These are phyloP conservation scores for Apteryx mantelli DNA, from an alignment of 2,113 vertebrate species.

Conservation along the genomic window DNA sequence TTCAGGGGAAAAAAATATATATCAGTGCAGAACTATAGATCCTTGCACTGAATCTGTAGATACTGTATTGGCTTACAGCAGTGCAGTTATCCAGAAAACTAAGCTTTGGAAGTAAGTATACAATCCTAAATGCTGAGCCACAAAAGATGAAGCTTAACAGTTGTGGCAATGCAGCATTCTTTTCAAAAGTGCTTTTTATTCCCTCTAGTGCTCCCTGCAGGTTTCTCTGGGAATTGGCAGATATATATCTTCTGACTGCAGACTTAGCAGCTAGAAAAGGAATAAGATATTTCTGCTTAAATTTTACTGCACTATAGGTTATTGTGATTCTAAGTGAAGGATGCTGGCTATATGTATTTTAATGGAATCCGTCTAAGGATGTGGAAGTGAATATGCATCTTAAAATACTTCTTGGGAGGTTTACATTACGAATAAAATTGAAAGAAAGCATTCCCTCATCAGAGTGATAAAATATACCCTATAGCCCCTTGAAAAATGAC, in stretches of 20 bases:
- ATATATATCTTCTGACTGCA: background rate
- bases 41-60: accelerated
- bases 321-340: background rate
- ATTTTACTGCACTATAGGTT: background rate
- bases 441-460: background rate
- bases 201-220: constrained; percentile 24
- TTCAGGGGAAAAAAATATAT: background rate
- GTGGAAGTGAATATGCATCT: background rate
- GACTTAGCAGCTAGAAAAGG: background rate
- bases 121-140: background rate
- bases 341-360: background rate
- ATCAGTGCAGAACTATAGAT: background rate
- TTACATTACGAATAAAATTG: background rate
- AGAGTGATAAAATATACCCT: background rate
- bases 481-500: background rate
- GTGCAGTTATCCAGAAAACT: background rate
- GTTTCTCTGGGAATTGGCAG: background rate
- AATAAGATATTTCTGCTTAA: background rate
- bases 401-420: background rate
- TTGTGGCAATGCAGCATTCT: background rate
- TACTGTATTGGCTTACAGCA: background rate
- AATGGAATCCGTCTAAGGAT: background rate
- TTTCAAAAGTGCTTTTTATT: background rate
- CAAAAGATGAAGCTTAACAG: background rate
- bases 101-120: accelerated